Evolutionary conservation across 2,888 invertebrate genomes (phyloP).

Genomic region (Athripsodes cinereus): DNA sequence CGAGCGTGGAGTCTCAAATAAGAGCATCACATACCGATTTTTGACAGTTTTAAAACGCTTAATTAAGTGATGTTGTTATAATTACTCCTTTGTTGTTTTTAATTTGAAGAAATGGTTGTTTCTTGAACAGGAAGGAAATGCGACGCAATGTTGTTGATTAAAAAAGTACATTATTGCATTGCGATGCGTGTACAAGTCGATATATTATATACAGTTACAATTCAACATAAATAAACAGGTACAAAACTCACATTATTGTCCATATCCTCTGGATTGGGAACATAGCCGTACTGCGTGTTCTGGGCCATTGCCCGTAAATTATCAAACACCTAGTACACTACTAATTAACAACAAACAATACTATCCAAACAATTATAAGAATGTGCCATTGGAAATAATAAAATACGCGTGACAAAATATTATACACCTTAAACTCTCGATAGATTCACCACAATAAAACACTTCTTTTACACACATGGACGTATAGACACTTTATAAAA

Average conservation of each 20-base stretch:
- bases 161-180: too few species aligned
- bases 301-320: constrained; percentile 24
- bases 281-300: constrained; percentile 21
- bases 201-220: constrained; percentile 21
- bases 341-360: constrained; percentile 11
- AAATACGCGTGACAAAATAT: constrained; percentile 18
- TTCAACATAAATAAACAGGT: background rate
- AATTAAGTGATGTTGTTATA: too few species aligned
- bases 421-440: background rate
- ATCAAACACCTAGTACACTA: constrained; percentile 17
- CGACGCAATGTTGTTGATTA: too few species aligned
- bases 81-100: too few species aligned
- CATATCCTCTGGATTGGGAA: constrained; percentile 19
- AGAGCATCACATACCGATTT: too few species aligned
- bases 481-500: background rate
- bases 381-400: constrained; percentile 19
- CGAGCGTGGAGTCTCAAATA: too few species aligned
- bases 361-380: constrained; percentile 14
- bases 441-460: constrained; percentile 6
- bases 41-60: too few species aligned
- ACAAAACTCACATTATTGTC: constrained; percentile 18
- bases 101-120: too few species aligned
- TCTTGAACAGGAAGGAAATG: too few species aligned
- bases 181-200: background rate
- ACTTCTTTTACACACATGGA: constrained; percentile 19